These are phyloP conservation scores for Coelinius sp. DNA, from an alignment of 2,888 invertebrate species.

Conservation along the genomic window DNA sequence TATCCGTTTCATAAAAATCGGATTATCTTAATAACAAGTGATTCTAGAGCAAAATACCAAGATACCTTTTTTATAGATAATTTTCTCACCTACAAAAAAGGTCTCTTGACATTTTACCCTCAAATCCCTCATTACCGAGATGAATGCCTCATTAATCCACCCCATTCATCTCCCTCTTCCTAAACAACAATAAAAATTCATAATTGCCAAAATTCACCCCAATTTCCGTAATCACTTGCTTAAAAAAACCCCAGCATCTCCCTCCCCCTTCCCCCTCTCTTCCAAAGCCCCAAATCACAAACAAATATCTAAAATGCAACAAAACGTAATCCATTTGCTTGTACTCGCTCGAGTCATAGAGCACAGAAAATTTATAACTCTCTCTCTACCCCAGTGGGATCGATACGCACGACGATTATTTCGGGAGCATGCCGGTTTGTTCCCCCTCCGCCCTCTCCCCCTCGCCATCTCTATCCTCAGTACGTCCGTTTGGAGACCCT, in stretches of 20 bases:
- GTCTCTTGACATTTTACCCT: no score
- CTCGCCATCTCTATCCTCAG: conserved; percentile 7
- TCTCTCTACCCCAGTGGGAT: conserved; percentile 41
- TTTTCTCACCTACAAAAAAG: no score
- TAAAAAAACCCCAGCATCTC: conserved; percentile 23
- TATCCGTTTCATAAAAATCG: no score
- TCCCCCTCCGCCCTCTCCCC: conserved; percentile 34
- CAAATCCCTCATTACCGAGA: no score
- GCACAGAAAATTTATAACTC: conserved; percentile 11
- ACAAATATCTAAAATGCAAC: background rate
- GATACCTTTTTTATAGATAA: no score
- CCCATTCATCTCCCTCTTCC: no score
- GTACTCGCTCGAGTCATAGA: conserved; percentile 10
- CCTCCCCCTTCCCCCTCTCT: conserved; percentile 38
- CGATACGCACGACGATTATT: conserved; percentile 55
- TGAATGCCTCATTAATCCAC: no score
- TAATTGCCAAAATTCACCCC: no score
- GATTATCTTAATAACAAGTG: no score
- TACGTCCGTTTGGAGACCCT: conserved; percentile 41
- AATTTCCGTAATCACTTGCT: no score
- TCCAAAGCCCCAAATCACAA: conserved; percentile 30
- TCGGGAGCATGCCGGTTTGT: conserved; percentile 50
- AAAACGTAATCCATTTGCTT: background rate
- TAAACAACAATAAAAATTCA: no score
- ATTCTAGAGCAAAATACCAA: no score